Conservation (phyloP, 2,888 invertebrate species). For the Elegia similella region DNA sequence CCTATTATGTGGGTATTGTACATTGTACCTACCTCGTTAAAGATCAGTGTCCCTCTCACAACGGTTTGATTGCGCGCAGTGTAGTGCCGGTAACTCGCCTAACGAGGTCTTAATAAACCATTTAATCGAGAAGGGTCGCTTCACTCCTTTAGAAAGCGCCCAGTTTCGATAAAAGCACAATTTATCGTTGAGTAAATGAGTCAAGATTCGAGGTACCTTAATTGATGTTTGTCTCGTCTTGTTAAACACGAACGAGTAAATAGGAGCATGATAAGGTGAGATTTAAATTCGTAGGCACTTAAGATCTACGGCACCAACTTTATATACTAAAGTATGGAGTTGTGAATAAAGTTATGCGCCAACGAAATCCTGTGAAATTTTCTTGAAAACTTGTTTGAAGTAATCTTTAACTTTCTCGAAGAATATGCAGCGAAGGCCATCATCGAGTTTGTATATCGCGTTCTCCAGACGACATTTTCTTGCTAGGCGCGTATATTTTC, state of each 20-base stretch:
- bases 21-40: not conserved
- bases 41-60: not conserved
- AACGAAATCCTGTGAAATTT: slow-evolving; percentile 34
- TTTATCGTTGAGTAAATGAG: slow-evolving; percentile 30
- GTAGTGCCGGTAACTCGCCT: slow-evolving; percentile 25
- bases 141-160: slow-evolving; percentile 33
- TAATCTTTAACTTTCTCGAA: slow-evolving; percentile 36
- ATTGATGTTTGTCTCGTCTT: slow-evolving; percentile 10
- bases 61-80: slow-evolving; percentile 19
- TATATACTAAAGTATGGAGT: slow-evolving; percentile 21
- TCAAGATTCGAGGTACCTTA: slow-evolving; percentile 18
- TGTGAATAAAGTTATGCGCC: slow-evolving; percentile 30
- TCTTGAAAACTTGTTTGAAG: slow-evolving; percentile 33
- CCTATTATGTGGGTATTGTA: not conserved
- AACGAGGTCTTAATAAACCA: slow-evolving; percentile 37
- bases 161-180: slow-evolving; percentile 32
- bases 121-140: slow-evolving; percentile 28
- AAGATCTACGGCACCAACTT: not conserved
- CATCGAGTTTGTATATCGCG: not conserved
- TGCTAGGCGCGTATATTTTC: no score
- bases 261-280: not conserved
- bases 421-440: slow-evolving; percentile 21
- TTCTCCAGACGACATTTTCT: not conserved
- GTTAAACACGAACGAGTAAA: not conserved
- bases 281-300: not conserved